Evolutionary conservation across 2,888 invertebrate genomes (phyloP).

Genomic region (Folsomia candida): DNA sequence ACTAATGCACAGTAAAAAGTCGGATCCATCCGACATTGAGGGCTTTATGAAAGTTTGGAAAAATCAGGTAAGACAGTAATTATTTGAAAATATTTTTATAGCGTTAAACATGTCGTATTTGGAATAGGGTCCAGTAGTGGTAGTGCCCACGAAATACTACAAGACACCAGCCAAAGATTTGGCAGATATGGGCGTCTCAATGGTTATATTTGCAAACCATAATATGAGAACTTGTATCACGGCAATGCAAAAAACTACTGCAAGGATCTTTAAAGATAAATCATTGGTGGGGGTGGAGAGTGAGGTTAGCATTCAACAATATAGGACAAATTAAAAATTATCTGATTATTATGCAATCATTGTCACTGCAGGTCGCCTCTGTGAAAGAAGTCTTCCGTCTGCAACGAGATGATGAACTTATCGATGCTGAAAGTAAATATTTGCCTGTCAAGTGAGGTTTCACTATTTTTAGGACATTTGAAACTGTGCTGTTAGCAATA

Average conservation of each 20-base stretch:
- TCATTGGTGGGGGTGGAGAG: conserved; percentile 54
- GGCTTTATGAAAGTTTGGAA: conserved; percentile 57
- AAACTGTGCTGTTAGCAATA: no score
- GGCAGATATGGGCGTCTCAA: conserved; percentile 54
- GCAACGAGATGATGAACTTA: conserved; percentile 55
- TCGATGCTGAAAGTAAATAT: conserved; percentile 55
- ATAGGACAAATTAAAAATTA: neutral
- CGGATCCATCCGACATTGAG: conserved; percentile 55
- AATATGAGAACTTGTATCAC: conserved; percentile 55
- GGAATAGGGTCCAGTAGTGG: conserved; percentile 56
- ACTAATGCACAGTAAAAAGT: conserved; percentile 56
- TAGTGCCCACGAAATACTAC: conserved; percentile 57
- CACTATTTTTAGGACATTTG: no score
- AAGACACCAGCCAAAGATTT: conserved; percentile 54
- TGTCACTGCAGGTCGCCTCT: conserved; percentile 53
- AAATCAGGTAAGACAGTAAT: conserved; percentile 53
- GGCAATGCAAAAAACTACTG: conserved; percentile 55
- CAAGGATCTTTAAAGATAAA: conserved; percentile 53
- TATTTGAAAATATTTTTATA: neutral
- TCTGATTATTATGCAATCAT: conserved; percentile 5
- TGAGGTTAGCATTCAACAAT: conserved; percentile 51
- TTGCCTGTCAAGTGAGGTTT: conserved; percentile 52
- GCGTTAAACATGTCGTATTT: conserved; percentile 4
- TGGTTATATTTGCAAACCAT: conserved; percentile 57
- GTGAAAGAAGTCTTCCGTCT: conserved; percentile 56